These are phyloP conservation scores for Rhizoglyphus robini DNA, from an alignment of 1,140 invertebrate species.

Conservation along the genomic window DNA sequence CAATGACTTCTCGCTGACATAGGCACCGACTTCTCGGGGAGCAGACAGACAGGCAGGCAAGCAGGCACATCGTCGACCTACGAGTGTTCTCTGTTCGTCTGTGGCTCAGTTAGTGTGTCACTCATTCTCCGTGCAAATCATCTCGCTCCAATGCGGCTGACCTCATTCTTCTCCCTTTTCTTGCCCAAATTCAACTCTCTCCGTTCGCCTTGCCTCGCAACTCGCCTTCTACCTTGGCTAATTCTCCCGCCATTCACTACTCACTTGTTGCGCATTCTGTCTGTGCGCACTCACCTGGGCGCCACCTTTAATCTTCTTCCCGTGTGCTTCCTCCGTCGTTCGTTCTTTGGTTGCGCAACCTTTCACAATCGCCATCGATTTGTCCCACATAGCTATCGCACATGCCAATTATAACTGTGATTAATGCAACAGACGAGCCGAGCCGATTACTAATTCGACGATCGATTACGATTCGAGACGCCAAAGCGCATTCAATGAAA, in stretches of 20 bases:
- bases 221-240: background rate
- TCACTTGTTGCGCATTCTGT: background rate
- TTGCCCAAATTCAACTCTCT: background rate
- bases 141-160: constrained; percentile 8
- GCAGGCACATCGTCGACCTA: background rate
- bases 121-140: constrained; percentile 3
- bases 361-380: background rate
- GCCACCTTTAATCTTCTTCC: background rate
- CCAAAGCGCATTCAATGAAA: too few species aligned
- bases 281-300: background rate
- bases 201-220: too few species aligned
- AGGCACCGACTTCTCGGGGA: too few species aligned
- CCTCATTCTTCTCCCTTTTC: constrained; percentile 8
- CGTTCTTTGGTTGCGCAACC: background rate
- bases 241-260: background rate
- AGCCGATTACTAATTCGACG: background rate
- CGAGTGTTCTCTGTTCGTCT: background rate
- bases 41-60: too few species aligned
- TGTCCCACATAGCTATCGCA: background rate
- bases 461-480: too few species aligned
- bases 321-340: background rate
- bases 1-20: too few species aligned
- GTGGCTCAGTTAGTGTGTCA: constrained; percentile 3
- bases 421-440: constrained; percentile 1
- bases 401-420: constrained; percentile 13